Base-by-base conservation (phyloP, 2,888 invertebrate genomes). In the Eilema depressum region DNA sequence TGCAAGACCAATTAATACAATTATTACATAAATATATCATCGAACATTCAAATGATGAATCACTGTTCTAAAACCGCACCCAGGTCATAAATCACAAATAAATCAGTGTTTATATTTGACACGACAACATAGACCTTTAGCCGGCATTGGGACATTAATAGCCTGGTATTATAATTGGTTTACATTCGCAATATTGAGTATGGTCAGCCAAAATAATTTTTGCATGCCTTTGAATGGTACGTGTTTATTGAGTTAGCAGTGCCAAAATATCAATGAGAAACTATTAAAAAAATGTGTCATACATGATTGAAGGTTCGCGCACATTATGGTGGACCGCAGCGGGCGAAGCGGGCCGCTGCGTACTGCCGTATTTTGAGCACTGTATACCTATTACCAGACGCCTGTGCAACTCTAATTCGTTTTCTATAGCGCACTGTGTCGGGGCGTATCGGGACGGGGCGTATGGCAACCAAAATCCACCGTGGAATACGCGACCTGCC, bases 121-220 rank as follows among this genome's bases (percentile, higher is more conserved):
- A 61, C 60, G 8, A 23, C 26, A 53, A 61, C 37, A 53, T 20
- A 68, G 66, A 63, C 47, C 59, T 63, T 60, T 63, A 41, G 3
- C n/a, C 57, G 64, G 47, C 67, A 71, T 71, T 71, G 71, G 64
- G 28, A 68, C 26, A 60, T 53, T 66, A 37, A 66, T 70, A 70
- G 66, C 30, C 47, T n/a, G 37, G 3, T 68, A 28, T 67, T 61
- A 61, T 33, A 60, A 67, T 61, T 23, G 20, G 64, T 64, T 69
- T 64, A 68, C 63, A 41, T 63, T 63, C 62, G 23, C 47, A 57
- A 57, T 47, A 63, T 66, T 69, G 28, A n/a, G n/a, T 41, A 41
- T 17, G 47, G 47, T 23, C 41, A 33, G 78, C 76, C 79, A 78
- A 71, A 71, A 73, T 76, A 66, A 68, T 28, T 8, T 7, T 56